A percentile compares a stretch with the other conserved stretches of the same genome.
Conservation (phyloP, 2,113 vertebrate species). For the Phalacrocorax pelagicus region DNA sequence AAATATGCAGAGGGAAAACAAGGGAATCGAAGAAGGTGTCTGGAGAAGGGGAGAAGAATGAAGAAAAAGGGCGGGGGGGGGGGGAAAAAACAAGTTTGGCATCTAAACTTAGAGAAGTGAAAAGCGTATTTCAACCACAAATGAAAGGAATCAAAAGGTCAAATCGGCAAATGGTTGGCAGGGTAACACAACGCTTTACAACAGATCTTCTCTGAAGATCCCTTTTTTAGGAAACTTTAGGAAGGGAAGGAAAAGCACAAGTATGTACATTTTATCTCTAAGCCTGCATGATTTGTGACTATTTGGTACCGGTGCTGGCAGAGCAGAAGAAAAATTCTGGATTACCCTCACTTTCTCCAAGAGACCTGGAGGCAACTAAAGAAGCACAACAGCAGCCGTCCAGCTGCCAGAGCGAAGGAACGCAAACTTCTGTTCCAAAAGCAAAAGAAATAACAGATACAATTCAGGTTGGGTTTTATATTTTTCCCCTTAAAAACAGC, state of each 20-base stretch:
- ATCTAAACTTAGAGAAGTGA: neutral
- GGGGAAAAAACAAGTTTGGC: neutral
- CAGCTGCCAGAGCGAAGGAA: neutral
- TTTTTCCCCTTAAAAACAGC: neutral
- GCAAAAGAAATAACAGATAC: neutral
- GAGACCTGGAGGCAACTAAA: neutral
- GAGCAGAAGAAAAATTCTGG: neutral
- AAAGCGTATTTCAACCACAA: neutral
- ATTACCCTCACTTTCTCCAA: neutral
- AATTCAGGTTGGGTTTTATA: neutral
- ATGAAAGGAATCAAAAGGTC: neutral
- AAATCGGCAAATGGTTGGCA: neutral
- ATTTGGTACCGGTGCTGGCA: neutral
- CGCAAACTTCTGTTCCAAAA: slow-evolving; percentile 21
- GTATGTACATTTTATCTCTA: neutral
- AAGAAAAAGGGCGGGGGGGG: neutral
- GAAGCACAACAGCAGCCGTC: neutral
- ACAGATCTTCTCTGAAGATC: neutral
- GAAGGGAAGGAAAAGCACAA: neutral
- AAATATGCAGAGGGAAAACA: neutral
- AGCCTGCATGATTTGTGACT: neutral
- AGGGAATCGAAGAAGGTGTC: neutral
- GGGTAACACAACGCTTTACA: neutral
- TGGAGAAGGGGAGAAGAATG: neutral
- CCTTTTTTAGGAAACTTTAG: neutral